Percentiles rank a stretch among this genome's conserved stretches.
Evolutionary conservation across 2,888 invertebrate species (phyloP).

Genomic region (Andrena dorsata): DNA sequence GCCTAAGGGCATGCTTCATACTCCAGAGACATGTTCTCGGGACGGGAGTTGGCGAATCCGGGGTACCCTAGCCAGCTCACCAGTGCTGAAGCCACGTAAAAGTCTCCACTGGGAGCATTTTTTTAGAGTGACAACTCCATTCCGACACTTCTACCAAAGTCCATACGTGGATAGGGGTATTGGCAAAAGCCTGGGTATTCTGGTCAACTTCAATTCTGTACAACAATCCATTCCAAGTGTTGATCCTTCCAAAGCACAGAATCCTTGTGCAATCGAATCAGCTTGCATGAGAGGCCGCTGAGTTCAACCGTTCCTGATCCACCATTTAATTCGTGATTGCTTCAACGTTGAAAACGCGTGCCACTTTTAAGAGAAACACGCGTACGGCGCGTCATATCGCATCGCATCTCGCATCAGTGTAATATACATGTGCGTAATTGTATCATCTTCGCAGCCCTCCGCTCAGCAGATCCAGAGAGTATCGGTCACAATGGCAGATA

Average conservation of each 20-base stretch:
- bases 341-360: conserved; percentile 2
- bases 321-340: conserved; percentile 27
- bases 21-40: too few species aligned
- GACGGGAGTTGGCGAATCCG: too few species aligned
- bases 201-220: too few species aligned
- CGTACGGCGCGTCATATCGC: not conserved
- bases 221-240: not conserved
- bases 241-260: not conserved
- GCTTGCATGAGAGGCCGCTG: not conserved
- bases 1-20: too few species aligned
- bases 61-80: too few species aligned
- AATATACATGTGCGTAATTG: conserved; percentile 1
- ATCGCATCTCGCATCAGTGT: conserved; percentile 10
- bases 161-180: too few species aligned
- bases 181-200: too few species aligned
- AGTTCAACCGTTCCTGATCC: conserved; percentile 43
- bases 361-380: not conserved
- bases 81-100: too few species aligned
- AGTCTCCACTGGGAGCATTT: too few species aligned
- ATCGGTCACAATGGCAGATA: conserved; percentile 24
- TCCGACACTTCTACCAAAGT: too few species aligned
- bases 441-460: conserved; percentile 27
- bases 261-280: not conserved
- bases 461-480: conserved; percentile 41
- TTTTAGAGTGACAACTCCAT: too few species aligned